phyloP scores from a whole-genome alignment of 2,113 vertebrate genomes.

The Centropristis striata region DNA sequence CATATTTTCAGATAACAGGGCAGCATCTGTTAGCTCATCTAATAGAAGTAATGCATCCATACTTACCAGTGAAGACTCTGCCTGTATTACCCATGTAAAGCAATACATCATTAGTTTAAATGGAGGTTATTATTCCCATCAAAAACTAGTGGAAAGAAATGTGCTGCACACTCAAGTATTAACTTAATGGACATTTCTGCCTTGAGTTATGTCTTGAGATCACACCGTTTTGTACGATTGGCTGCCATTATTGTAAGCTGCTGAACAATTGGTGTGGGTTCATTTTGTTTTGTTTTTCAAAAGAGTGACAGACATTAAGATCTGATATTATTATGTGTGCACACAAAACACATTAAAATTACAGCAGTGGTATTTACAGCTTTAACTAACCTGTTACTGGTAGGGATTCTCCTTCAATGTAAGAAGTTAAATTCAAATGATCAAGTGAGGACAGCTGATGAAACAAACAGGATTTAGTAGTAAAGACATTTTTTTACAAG shows the following conservation, averaged over 20 bases:
- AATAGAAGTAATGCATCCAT: neutral
- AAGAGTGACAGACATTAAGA: neutral
- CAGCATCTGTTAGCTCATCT: neutral
- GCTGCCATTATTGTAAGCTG: conserved; percentile 1
- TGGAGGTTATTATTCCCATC: neutral
- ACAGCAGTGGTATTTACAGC: conserved; percentile 90
- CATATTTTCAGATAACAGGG: too few relatives aligned
- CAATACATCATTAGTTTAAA: conserved; percentile 1
- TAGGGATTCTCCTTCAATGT: conserved; percentile 90
- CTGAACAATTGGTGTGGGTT: neutral
- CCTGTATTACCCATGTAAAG: conserved; percentile 2
- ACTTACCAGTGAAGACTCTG: conserved; percentile 54
- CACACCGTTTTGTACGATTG: neutral
- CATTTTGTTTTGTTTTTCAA: neutral
- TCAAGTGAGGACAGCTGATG: conserved; percentile 92
- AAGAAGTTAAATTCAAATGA: conserved; percentile 92
- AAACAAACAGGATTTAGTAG: conserved; percentile 91
- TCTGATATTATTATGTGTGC: neutral
- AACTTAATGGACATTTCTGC: neutral
- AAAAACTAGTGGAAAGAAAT: neutral
- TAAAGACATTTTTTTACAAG: conserved; percentile 33
- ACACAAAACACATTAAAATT: conserved; percentile 44
- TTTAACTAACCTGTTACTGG: conserved; percentile 94
- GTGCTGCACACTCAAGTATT: neutral
- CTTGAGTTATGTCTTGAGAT: neutral